Evolutionary conservation across 2,888 invertebrate species (phyloP).

Genomic region (Cosmia trapezina): DNA sequence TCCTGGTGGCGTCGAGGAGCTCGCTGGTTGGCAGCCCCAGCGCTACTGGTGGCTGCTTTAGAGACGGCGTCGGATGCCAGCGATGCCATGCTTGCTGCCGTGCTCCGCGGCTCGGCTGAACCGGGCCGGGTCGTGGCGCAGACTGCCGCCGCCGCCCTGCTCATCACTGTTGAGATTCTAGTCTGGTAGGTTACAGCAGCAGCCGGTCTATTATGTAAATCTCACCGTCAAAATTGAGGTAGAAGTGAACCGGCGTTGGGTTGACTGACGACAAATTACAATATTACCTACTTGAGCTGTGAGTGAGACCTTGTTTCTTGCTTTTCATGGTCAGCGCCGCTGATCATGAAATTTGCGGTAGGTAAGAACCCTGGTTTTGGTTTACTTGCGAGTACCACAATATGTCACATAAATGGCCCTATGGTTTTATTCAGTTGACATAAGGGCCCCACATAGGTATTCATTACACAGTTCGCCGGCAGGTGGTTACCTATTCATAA

Average conservation of each 20-base stretch:
- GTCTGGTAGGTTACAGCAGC: slow-evolving; percentile 75
- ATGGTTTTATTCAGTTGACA: too few relatives aligned
- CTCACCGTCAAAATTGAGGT: neutral
- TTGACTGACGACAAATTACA: too few relatives aligned
- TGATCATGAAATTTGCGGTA: too few relatives aligned
- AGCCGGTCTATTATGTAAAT: neutral
- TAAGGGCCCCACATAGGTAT: too few relatives aligned
- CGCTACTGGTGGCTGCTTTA: slow-evolving; percentile 82
- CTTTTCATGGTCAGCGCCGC: too few relatives aligned
- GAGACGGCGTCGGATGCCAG: slow-evolving; percentile 85
- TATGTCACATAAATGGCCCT: too few relatives aligned
- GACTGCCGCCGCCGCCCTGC: slow-evolving; percentile 77
- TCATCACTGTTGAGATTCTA: slow-evolving; percentile 85
- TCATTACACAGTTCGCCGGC: too few relatives aligned
- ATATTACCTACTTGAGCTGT: too few relatives aligned
- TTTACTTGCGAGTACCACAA: too few relatives aligned
- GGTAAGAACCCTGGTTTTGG: too few relatives aligned
- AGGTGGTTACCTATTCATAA: too few relatives aligned
- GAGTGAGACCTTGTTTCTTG: too few relatives aligned
- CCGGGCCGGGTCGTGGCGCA: slow-evolving; percentile 74
- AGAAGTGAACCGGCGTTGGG: neutral
- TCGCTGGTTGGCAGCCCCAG: slow-evolving; percentile 86
- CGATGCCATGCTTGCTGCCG: slow-evolving; percentile 82
- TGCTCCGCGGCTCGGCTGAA: slow-evolving; percentile 77
- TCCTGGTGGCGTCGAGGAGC: slow-evolving; percentile 87